Percentiles rank a stretch among this genome's conserved stretches.
phyloP scores from a whole-genome alignment of 2,888 invertebrate genomes.

The Acanthosepion esculentum region DNA sequence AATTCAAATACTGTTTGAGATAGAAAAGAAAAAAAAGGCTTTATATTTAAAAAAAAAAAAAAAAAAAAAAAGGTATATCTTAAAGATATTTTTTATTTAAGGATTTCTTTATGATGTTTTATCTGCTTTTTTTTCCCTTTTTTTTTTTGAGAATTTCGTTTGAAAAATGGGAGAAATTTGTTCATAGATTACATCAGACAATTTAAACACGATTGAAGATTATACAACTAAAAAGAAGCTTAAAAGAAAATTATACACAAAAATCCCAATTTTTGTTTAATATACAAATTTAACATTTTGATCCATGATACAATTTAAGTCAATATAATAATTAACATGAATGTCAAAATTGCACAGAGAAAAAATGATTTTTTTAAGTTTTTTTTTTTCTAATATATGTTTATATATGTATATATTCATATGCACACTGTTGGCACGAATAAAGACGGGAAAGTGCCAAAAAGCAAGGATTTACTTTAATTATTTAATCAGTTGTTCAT shows the following conservation, averaged over 20 bases:
- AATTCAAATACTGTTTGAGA: neutral
- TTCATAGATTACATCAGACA: neutral
- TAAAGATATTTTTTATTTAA: neutral
- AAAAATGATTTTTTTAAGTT: neutral
- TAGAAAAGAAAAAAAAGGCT: neutral
- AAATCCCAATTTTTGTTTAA: neutral
- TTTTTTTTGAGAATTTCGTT: neutral
- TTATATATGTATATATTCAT: neutral
- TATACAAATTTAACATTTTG: neutral
- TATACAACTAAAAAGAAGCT: too few relatives aligned
- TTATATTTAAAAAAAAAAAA: neutral
- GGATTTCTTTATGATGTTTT: too few relatives aligned
- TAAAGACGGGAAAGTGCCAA: neutral
- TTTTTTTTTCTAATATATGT: too few relatives aligned
- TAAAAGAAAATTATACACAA: too few relatives aligned
- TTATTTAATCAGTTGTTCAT: neutral
- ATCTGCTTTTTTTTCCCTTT: too few relatives aligned
- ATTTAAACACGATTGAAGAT: neutral
- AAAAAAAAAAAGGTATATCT: neutral
- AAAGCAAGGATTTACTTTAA: slow-evolving; percentile 21
- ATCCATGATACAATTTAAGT: neutral
- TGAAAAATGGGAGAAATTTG: neutral
- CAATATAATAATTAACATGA: neutral
- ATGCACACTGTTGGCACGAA: neutral
- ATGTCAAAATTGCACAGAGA: neutral